phyloP scores from a whole-genome alignment of 2,113 vertebrate genomes.

The Anarhynchus alexandrinus region DNA sequence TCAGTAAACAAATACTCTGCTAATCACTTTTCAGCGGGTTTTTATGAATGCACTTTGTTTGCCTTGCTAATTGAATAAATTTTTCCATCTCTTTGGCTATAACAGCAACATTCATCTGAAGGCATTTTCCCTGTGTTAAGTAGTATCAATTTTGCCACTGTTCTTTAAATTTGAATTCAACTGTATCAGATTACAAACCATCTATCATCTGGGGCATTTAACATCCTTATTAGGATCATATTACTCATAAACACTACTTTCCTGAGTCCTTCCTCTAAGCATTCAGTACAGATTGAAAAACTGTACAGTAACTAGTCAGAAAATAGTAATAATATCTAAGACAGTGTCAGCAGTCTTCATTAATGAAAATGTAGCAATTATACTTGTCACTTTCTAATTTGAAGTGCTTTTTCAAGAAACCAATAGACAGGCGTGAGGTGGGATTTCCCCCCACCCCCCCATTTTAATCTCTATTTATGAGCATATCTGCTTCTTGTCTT shows the following conservation, averaged over 20 bases:
- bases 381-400: not conserved
- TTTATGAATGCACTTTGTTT: no score
- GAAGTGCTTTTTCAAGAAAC: not conserved
- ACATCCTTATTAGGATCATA: not conserved
- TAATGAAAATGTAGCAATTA: not conserved
- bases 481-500: not conserved
- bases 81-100: no score
- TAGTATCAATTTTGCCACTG: not conserved
- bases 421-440: fast-evolving
- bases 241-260: not conserved
- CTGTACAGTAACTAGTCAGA: not conserved
- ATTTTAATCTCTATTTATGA: not conserved
- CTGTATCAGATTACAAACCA: not conserved
- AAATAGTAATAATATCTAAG: not conserved
- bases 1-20: no score
- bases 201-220: not conserved
- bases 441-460: fast-evolving
- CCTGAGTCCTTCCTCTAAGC: not conserved
- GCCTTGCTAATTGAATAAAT: no score
- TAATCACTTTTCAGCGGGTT: no score
- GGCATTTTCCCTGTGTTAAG: no score
- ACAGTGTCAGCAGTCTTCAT: not conserved
- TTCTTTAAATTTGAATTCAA: not conserved
- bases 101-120: no score
- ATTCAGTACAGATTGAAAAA: not conserved